Base-by-base conservation (phyloP, 2,888 invertebrate genomes). In the Macrosiphum euphorbiae region DNA sequence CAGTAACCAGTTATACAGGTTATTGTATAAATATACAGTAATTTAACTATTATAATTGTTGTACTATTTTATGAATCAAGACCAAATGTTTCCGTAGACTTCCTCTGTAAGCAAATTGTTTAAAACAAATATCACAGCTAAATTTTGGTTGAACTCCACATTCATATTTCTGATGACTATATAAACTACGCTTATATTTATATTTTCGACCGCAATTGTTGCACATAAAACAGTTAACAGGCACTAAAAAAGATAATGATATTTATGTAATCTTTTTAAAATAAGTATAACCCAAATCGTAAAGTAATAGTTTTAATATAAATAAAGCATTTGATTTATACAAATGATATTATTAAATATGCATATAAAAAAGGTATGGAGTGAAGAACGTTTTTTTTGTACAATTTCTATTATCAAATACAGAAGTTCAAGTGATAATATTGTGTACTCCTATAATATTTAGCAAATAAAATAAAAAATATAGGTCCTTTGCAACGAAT, bases 151-250 rank as follows among this genome's bases (percentile, higher is more conserved):
- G 78, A 8, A 78, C 35, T 78, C 88, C 88, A 88, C 88, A 88
- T 52, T 88, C 88, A 88, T 55, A 88, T 20, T 88, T 88, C 35
- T 24, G 3, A 35, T 88, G 88, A 55, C 24, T 35, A n/a, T 2
- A 52, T 52, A 88, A 88, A 88, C 16, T 88, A 52, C 35, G 16
- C 35, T 52, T 50, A 52, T 88, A 52, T 88, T 88, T 88, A 52
- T 88, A 88, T 24, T 24, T 88, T 88, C 50, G 47, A 52, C 52
- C 16, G 24, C 88, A 88, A n/a, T 52, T 88, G 52, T 47, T n/a
- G 35, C 88, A 88, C n/a, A 35, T 55, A 78, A 78, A 78, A 78
- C 20, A 20, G 78, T 35, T 20, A 7, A 78, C 78, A 78, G 78
- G 78, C 7, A 35, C 78, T 78, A 78, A 78, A 78, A 78, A 35